Conservation (phyloP, 2,113 vertebrate species). For the Alouatta palliata region DNA sequence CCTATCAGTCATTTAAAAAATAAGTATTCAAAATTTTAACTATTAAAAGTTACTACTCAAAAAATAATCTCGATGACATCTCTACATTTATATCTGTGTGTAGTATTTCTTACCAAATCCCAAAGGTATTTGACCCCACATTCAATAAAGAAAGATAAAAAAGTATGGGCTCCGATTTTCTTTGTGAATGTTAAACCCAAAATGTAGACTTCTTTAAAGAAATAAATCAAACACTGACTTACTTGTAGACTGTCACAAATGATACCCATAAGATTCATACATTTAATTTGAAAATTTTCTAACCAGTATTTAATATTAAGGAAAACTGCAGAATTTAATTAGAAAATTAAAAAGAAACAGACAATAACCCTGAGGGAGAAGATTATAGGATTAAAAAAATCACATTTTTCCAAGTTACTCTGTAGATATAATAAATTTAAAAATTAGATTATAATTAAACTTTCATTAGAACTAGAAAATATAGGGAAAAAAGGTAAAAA, state of each 20-base stretch:
- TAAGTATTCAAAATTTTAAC: not conserved
- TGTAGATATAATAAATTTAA: slow-evolving; percentile 19
- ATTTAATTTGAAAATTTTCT: slow-evolving; percentile 24
- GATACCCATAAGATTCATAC: not conserved
- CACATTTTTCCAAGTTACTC: not conserved
- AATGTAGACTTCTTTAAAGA: not conserved
- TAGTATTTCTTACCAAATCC: not conserved
- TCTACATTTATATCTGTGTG: not conserved
- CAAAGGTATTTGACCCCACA: not conserved
- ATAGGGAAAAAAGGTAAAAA: not conserved
- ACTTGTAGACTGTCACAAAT: not conserved
- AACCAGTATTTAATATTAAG: slow-evolving; percentile 8
- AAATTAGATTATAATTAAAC: not conserved
- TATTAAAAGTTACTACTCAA: not conserved
- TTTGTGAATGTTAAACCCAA: not conserved
- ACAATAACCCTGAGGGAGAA: slow-evolving; percentile 15
- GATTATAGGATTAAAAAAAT: not conserved
- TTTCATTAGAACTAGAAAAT: not conserved
- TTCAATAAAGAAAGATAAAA: not conserved
- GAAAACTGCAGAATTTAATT: not conserved
- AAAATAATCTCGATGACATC: not conserved
- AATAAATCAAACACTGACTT: not conserved
- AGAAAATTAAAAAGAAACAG: slow-evolving; percentile 1
- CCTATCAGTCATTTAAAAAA: not conserved
- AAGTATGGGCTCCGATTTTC: not conserved